A percentile compares a stretch with the other conserved stretches of the same genome.
Evolutionary conservation across 2,797 vertebrate genomes (phyloP).

Genomic region (Cetoscarus ocellatus): DNA sequence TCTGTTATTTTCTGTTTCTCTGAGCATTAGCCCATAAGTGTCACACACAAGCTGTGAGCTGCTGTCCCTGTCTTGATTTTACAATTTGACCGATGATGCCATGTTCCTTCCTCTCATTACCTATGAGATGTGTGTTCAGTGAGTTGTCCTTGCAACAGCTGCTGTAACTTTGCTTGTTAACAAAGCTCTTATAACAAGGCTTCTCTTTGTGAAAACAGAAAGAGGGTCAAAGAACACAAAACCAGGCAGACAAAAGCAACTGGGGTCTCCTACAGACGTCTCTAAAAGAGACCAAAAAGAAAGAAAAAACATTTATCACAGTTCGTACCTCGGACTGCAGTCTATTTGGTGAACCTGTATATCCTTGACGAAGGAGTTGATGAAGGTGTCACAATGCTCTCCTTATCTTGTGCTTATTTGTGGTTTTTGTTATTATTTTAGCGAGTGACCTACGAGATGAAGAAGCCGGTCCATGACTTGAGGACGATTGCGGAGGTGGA

Average conservation of each 20-base stretch:
- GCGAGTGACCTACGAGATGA: slow-evolving; percentile 97
- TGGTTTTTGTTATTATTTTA: slow-evolving; percentile 60
- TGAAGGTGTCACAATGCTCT: neutral
- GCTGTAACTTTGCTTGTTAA: too few species aligned
- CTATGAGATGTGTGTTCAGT: neutral
- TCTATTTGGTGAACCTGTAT: too few species aligned
- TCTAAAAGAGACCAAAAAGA: too few species aligned
- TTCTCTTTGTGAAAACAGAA: neutral
- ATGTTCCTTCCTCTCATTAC: too few species aligned
- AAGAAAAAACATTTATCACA: too few species aligned
- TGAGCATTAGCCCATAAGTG: too few species aligned
- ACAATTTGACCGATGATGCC: too few species aligned
- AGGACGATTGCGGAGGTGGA: slow-evolving; percentile 91
- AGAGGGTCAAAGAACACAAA: neutral
- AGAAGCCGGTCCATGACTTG: slow-evolving; percentile 88
- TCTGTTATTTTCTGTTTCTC: too few species aligned
- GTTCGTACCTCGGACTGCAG: too few species aligned
- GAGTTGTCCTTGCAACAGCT: neutral
- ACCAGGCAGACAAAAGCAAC: neutral
- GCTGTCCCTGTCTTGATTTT: too few species aligned
- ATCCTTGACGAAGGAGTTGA: neutral
- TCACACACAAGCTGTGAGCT: too few species aligned
- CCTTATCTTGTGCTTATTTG: neutral
- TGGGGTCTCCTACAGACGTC: neutral
- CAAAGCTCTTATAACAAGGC: neutral